phyloP scores from a whole-genome alignment of 2,113 vertebrate genomes.

The Progne subis region DNA sequence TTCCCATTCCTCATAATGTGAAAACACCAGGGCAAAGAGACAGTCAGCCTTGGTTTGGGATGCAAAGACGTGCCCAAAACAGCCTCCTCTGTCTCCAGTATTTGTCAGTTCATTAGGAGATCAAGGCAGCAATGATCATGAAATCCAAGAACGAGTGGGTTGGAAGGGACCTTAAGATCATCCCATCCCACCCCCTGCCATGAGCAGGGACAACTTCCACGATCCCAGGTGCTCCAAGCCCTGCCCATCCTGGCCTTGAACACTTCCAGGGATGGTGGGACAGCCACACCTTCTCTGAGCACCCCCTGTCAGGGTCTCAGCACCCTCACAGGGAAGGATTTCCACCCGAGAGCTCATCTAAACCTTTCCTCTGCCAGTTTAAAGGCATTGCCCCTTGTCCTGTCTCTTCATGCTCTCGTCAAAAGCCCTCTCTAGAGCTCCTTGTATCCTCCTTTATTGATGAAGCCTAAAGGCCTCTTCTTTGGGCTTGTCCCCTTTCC shows the following conservation, averaged over 20 bases:
- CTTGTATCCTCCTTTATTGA: not conserved
- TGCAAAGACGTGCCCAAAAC: not conserved
- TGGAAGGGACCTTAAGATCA: not conserved
- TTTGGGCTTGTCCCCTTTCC: not conserved
- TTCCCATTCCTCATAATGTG: not conserved
- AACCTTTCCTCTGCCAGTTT: not conserved
- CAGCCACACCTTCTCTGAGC: not conserved
- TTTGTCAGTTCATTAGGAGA: not conserved
- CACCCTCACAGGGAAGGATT: not conserved
- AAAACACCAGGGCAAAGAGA: not conserved
- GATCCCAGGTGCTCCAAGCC: not conserved
- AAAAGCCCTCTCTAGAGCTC: not conserved
- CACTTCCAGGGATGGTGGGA: not conserved
- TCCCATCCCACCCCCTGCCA: not conserved
- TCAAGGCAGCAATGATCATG: not conserved
- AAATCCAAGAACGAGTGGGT: not conserved
- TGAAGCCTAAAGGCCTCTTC: not conserved
- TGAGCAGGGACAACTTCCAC: not conserved
- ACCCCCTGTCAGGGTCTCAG: not conserved
- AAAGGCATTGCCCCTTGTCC: not conserved
- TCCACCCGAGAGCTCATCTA: not conserved
- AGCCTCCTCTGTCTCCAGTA: not conserved
- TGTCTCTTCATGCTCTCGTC: not conserved
- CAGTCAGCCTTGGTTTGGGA: not conserved
- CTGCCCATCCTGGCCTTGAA: accelerated